Base-by-base conservation (phyloP, 2,888 invertebrate species). In the Trilocha varians region DNA sequence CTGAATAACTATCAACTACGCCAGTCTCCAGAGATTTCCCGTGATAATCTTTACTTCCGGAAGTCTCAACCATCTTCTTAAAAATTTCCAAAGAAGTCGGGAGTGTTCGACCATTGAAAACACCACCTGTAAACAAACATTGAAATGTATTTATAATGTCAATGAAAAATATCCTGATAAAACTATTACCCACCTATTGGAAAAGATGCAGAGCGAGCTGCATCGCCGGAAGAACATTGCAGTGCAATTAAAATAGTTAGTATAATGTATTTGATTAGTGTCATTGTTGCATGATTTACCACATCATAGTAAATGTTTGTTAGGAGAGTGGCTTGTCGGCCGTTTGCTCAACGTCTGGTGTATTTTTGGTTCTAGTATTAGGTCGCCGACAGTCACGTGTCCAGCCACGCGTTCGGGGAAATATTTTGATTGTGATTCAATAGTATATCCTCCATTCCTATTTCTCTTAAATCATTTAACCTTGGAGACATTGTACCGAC, bases 61-160 rank as follows among this genome's bases (percentile, higher is more conserved):
- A 63, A 14, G 50, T 56, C 38, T 59, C 57, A 39, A 67, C 58
- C 36, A 72, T 68, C 13, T 66, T 68, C 40, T 70, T 59, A 46
- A 72, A 83, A 16, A 67, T 73, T 46, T 57, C 46, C 43, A 57
- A 49, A 13, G 82, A 74, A 38, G 49, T 65, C 13, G 48, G 45
- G 45, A 62, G 48, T n/a, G 68, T 70, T 49, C 66, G 46, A 11
- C 59, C 49, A 47, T 74, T 79, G 33, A 90, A 88, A 40, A 89
- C 70, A 37, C 87, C 87, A 40, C 89, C 87, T 74, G 65, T 47
- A 77, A 78, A 57, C 43, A 52, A 54, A 55, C 40, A 25, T 42
- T n/a, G 13, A 16, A 37, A 25, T 16, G 25, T 15, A 32, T n/a
- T 25, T 14, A 25, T 9, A 11, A 25, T 0, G 25, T 25, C 11